Conservation (phyloP, 2,797 vertebrate species). For the Semaprochilodus insignis region DNA sequence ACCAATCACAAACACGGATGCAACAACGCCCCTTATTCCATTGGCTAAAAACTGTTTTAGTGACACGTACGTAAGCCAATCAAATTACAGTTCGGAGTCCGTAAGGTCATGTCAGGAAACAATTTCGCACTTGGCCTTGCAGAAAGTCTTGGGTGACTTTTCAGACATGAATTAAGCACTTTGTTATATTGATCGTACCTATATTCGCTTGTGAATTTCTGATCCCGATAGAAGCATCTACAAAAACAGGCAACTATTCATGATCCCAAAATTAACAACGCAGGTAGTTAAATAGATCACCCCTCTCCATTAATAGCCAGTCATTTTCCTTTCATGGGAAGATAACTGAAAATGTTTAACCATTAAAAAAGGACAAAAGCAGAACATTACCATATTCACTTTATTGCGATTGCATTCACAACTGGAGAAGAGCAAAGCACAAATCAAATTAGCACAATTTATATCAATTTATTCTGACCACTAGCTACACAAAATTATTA, state of each 20-base stretch:
- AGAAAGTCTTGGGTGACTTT: background rate
- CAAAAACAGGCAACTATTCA: no score
- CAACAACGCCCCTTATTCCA: slow-evolving; percentile 35
- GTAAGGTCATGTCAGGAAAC: slow-evolving; percentile 53
- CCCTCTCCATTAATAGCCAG: no score
- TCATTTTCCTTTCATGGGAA: no score
- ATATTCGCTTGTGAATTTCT: no score
- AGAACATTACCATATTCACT: background rate
- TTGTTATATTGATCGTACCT: no score
- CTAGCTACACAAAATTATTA: no score
- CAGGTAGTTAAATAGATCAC: no score
- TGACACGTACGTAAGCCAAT: slow-evolving; percentile 40
- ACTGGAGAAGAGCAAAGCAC: background rate
- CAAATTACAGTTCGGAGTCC: background rate
- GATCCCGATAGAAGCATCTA: no score
- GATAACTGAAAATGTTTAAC: background rate
- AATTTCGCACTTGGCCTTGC: slow-evolving; percentile 10
- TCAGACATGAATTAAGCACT: background rate
- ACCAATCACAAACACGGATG: slow-evolving; percentile 54
- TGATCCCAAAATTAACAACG: no score
- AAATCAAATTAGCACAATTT: background rate
- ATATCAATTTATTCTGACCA: background rate
- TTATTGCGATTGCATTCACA: background rate
- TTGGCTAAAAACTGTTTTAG: slow-evolving; percentile 15
- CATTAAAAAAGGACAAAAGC: background rate